Evolutionary conservation across 1,140 invertebrate species (phyloP), one percentile per base, ranked within the genome.

Genomic region (Muscidifurax raptorellus): DNA sequence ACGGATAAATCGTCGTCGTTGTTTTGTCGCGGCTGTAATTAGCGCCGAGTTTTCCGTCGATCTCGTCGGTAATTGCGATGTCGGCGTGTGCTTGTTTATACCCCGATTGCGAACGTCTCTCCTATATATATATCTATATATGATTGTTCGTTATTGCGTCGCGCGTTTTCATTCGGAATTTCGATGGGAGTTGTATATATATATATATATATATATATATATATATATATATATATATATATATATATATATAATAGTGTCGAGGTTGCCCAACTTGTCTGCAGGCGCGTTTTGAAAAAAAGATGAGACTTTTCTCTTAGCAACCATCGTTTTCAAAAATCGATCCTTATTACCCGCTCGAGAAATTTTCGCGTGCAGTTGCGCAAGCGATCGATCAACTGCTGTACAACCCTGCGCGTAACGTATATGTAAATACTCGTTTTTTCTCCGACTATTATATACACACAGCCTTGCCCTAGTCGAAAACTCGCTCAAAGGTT

Each of bases 401-500:
- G n/a, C n/a, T n/a, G n/a, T n/a, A n/a, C n/a, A n/a, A n/a, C n/a
- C n/a, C n/a, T n/a, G n/a, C n/a, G n/a, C n/a, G n/a, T n/a, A 27
- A 80, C 12, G 22, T 69, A 80, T 40, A 66, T 12, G 32, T 80
- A 80, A 69, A 47, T 71, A 80, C 66, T 67, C 15, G 52, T 59
- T 59, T n/a, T 59, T 22, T n/a, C 52, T 7, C 22, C 18, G 12
- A 4, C 3, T 52, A 4, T 7, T 5, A 5, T 2, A 13, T 18
- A 47, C 69, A n/a, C 25, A 30, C 32, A 80, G 66, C 66, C 78
- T 52, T 72, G 69, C 44, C 79, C 36, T 74, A 81, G 69, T 74
- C 67, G n/a, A 82, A 74, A 82, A 64, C n/a, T 40, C 27, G 71
- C 32, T 82, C 25, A 72, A 64, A 66, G 47, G 30, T 81, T 75